phyloP scores from a whole-genome alignment of 2,797 vertebrate genomes.

The Pantherophis alleghaniensis region DNA sequence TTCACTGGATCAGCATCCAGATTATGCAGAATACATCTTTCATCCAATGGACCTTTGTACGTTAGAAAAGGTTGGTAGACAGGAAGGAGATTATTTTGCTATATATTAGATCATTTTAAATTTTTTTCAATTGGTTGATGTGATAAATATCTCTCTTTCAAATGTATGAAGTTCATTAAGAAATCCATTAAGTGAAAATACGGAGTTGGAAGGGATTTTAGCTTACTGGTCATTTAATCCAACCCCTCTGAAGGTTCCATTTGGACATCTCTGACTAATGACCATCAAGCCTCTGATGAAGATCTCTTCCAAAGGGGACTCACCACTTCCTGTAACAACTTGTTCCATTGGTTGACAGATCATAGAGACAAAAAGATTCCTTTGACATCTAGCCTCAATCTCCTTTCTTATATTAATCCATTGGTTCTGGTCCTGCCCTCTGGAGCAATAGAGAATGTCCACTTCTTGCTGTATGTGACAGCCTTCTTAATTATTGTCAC shows the following conservation, averaged over 20 bases:
- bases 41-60: conserved; percentile 97
- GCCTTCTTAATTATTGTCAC: not conserved
- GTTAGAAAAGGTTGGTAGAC: conserved; percentile 90
- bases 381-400: not conserved
- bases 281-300: not conserved
- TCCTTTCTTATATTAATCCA: not conserved
- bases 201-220: not conserved
- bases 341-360: not conserved
- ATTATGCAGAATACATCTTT: conserved; percentile 98
- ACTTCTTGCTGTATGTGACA: not conserved
- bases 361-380: not conserved
- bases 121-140: not conserved
- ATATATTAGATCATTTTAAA: not conserved
- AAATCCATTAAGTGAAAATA: not conserved
- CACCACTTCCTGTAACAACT: not conserved
- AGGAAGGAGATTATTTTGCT: not conserved
- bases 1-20: conserved; percentile 94
- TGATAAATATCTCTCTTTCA: not conserved
- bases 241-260: not conserved
- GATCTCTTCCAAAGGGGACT: not conserved
- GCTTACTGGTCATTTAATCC: not conserved
- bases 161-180: not conserved
- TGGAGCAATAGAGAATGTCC: not conserved
- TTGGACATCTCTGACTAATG: not conserved
- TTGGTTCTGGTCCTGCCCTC: not conserved